phyloP scores from a whole-genome alignment of 2,113 vertebrate species.

The Lamprologus ornatipinnis region DNA sequence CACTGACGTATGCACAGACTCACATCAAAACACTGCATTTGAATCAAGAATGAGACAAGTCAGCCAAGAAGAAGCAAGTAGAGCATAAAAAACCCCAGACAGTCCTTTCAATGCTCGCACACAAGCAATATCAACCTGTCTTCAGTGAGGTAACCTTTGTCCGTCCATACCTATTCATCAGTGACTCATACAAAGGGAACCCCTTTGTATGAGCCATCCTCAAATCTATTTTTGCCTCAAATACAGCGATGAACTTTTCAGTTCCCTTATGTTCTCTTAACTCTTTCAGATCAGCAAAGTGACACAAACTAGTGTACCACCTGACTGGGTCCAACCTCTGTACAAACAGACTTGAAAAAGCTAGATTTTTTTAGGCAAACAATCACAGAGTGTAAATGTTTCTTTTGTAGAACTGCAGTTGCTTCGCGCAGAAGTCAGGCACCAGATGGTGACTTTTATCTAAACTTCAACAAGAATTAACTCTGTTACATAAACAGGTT shows the following conservation, averaged over 20 bases:
- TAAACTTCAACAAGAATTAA: not conserved
- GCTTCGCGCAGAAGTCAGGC: not conserved
- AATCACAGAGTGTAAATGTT: not conserved
- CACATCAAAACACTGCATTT: slow-evolving; percentile 3
- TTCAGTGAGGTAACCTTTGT: not conserved
- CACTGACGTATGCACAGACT: not conserved
- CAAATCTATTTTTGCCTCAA: not conserved
- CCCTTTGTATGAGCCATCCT: not conserved
- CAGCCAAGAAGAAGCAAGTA: not conserved
- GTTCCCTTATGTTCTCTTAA: not conserved
- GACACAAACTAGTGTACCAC: not conserved
- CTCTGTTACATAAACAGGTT: not conserved
- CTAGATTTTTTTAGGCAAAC: not conserved
- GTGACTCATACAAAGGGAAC: not conserved
- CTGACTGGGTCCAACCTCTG: not conserved
- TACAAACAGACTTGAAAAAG: not conserved
- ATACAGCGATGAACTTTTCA: not conserved
- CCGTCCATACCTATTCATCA: not conserved
- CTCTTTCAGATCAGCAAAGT: not conserved
- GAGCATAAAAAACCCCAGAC: slow-evolving; percentile 7
- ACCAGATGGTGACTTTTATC: not conserved
- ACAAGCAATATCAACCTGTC: slow-evolving; percentile 12
- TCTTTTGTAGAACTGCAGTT: not conserved
- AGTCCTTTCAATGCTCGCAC: slow-evolving; percentile 4
- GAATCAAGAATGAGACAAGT: not conserved